Percentiles rank a stretch among this genome's conserved stretches.
Conservation (phyloP, 2,113 vertebrate genomes). For the Podarcis muralis region DNA sequence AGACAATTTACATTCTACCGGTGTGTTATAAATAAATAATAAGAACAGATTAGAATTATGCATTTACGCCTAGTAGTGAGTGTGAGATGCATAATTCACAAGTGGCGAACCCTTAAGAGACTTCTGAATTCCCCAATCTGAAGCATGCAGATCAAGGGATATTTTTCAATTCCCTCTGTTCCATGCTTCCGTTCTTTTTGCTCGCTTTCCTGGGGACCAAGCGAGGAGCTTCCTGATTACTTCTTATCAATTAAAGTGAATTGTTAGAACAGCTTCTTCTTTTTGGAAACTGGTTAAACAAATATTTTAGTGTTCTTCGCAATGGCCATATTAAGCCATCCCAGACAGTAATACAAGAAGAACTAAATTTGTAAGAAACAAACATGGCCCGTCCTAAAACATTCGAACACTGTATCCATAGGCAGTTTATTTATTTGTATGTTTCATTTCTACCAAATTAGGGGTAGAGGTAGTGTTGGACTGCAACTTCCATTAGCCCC, state of each 20-base stretch:
- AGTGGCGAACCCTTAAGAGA: constrained; percentile 61
- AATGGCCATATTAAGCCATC: not conserved
- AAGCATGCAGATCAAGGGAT: constrained; percentile 17
- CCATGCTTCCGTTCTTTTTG: not conserved
- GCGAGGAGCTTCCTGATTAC: not conserved
- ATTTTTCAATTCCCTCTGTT: constrained; percentile 29
- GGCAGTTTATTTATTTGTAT: not conserved
- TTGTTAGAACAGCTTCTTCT: not conserved
- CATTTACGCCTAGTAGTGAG: constrained; percentile 64
- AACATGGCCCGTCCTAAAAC: not conserved
- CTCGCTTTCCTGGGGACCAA: constrained; percentile 9
- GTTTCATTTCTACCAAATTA: not conserved
- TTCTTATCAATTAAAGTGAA: not conserved
- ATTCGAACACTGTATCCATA: not conserved
- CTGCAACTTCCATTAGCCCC: not conserved
- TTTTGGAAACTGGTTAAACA: constrained; percentile 2
- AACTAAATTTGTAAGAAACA: not conserved
- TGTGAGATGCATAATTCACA: constrained; percentile 69
- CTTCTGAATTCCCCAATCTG: constrained; percentile 22
- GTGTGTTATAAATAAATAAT: constrained; percentile 70
- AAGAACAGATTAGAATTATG: constrained; percentile 74
- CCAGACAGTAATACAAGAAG: not conserved
- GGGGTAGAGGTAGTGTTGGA: not conserved
- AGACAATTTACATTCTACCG: constrained; percentile 66
- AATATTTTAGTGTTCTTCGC: constrained; percentile 20